Percentiles rank a stretch among this genome's conserved stretches.
phyloP scores from a whole-genome alignment of 2,797 vertebrate species.

The Lycodopsis pacificus region DNA sequence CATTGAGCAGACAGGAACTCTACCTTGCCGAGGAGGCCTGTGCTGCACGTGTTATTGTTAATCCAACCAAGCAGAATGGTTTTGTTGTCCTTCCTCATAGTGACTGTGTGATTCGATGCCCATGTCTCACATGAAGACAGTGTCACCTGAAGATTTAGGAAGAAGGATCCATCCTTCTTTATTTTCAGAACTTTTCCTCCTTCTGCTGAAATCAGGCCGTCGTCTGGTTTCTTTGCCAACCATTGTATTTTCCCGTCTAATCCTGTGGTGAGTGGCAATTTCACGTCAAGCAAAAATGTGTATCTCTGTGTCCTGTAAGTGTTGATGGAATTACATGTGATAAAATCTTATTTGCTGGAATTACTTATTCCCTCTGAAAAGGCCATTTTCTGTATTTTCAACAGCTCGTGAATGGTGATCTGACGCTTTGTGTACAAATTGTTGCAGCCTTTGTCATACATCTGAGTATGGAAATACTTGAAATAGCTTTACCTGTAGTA shows the following conservation, averaged over 20 bases:
- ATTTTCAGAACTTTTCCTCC: rapidly evolving
- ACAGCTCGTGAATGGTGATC: neutral
- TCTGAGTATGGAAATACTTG: neutral
- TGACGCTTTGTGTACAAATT: neutral
- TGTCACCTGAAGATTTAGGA: constrained; percentile 74
- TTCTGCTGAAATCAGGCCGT: rapidly evolving
- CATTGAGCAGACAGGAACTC: rapidly evolving
- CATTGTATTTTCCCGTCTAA: rapidly evolving
- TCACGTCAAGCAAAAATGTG: rapidly evolving
- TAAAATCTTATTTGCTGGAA: neutral
- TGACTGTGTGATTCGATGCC: rapidly evolving
- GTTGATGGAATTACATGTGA: neutral
- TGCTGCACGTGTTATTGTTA: constrained; percentile 41
- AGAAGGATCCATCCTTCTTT: constrained; percentile 66
- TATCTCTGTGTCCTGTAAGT: neutral
- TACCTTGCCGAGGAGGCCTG: constrained; percentile 67
- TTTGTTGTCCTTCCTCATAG: rapidly evolving
- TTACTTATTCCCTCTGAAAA: neutral
- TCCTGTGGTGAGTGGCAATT: rapidly evolving
- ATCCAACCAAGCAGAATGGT: neutral
- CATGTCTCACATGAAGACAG: rapidly evolving
- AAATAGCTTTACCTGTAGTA: neutral
- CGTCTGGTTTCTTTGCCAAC: rapidly evolving
- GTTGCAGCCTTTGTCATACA: neutral
- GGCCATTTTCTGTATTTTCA: neutral